phyloP scores from a whole-genome alignment of 2,113 vertebrate species.

The Oreochromis niloticus region DNA sequence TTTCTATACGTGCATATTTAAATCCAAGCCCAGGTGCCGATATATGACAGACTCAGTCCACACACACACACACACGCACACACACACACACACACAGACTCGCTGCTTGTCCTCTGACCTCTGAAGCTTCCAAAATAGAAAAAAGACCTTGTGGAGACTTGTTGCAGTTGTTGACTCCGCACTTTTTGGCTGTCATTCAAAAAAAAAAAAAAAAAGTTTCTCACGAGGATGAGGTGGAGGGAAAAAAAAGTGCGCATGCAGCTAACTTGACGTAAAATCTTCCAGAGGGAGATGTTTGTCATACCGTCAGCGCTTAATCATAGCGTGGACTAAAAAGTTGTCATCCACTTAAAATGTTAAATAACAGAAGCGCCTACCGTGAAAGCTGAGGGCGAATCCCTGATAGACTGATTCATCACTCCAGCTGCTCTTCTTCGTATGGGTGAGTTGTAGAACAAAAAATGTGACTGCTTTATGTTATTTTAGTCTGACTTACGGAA shows the following conservation, averaged over 20 bases:
- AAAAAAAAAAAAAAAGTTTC: background rate
- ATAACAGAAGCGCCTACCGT: background rate
- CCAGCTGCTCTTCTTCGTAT: background rate
- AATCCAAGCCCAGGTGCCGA: background rate
- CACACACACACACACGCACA: background rate
- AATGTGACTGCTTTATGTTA: background rate
- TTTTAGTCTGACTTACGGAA: background rate
- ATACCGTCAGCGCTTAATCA: background rate
- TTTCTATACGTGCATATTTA: background rate
- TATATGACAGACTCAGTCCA: slow-evolving; percentile 6
- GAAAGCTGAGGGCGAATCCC: background rate
- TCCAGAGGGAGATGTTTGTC: background rate
- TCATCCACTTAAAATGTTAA: background rate
- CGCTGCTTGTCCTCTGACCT: slow-evolving; percentile 50
- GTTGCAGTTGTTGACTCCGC: slow-evolving; percentile 36
- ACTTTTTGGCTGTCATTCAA: slow-evolving; percentile 13
- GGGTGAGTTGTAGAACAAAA: slow-evolving; percentile 12
- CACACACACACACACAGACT: background rate
- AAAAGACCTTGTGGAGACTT: slow-evolving; percentile 30
- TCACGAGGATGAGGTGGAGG: background rate
- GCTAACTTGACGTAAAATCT: background rate
- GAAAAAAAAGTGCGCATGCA: background rate
- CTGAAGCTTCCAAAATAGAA: slow-evolving; percentile 51
- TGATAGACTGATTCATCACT: background rate
- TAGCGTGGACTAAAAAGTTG: background rate